These are phyloP conservation scores for Mystacides longicornis DNA, from an alignment of 2,888 invertebrate genomes.

Conservation along the genomic window DNA sequence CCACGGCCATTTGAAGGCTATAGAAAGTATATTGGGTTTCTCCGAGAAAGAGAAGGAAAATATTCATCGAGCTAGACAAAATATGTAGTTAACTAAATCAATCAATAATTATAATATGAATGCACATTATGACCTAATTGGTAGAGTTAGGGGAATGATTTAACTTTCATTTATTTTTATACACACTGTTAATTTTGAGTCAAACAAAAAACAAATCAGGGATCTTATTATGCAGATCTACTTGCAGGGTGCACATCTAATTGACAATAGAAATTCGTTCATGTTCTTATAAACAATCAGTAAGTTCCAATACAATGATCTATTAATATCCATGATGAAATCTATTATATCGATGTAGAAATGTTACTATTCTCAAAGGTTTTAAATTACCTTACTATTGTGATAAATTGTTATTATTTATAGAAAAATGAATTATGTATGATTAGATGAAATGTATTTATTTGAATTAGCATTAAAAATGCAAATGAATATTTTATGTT, in stretches of 20 bases:
- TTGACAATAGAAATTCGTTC: too few relatives aligned
- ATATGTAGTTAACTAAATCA: not conserved
- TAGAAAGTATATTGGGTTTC: constrained; percentile 86
- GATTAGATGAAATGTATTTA: not conserved
- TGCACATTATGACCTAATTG: too few relatives aligned
- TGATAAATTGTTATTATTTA: not conserved
- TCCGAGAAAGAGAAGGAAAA: constrained; percentile 72
- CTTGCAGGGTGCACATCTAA: too few relatives aligned
- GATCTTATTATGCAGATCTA: too few relatives aligned
- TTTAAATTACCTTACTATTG: not conserved
- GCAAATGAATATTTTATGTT: not conserved
- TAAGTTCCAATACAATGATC: too few relatives aligned
- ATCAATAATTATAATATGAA: not conserved
- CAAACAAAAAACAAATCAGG: too few relatives aligned
- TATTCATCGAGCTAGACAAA: constrained; percentile 63
- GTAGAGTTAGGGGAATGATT: too few relatives aligned
- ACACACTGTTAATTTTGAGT: too few relatives aligned
- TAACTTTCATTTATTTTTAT: too few relatives aligned
- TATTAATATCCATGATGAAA: too few relatives aligned
- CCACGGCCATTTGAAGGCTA: constrained; percentile 80
- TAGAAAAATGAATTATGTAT: not conserved
- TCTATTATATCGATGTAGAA: too few relatives aligned
- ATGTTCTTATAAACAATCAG: too few relatives aligned
- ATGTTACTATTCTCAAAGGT: not conserved
- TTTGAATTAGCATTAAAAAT: not conserved